phyloP scores from a whole-genome alignment of 2,888 invertebrate species.

The Torymus tubicola region DNA sequence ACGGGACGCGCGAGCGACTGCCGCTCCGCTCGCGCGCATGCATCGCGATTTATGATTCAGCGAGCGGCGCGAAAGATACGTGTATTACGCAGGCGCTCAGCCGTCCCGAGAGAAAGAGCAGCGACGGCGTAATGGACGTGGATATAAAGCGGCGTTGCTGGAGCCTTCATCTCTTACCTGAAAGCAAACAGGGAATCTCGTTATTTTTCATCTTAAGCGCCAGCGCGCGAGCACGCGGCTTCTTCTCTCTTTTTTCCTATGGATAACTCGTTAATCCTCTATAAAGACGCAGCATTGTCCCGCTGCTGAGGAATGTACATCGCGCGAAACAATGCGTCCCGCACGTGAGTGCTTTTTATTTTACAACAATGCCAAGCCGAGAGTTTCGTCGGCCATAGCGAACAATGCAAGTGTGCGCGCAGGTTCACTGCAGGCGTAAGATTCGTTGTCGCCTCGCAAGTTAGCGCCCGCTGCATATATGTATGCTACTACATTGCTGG shows the following conservation, averaged over 20 bases:
- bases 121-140: conserved; percentile 20
- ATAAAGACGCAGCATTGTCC: conserved; percentile 32
- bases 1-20: conserved; percentile 15
- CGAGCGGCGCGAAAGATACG: conserved; percentile 38
- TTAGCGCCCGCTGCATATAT: too few species aligned
- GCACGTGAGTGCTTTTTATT: background rate
- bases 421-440: background rate
- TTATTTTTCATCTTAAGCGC: conserved; percentile 33
- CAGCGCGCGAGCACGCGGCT: background rate
- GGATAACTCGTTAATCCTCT: conserved; percentile 26
- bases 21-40: conserved; percentile 30
- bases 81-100: conserved; percentile 47
- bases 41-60: conserved; percentile 67
- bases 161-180: conserved; percentile 28
- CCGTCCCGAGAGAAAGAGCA: background rate
- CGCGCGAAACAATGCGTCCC: background rate
- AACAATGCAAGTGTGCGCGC: background rate
- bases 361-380: too few species aligned
- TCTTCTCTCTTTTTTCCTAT: background rate
- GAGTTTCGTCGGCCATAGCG: too few species aligned
- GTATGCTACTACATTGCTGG: too few species aligned
- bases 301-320: background rate
- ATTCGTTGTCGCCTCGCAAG: too few species aligned
- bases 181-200: conserved; percentile 39
- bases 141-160: too few species aligned